Evolutionary conservation across 2,888 invertebrate genomes (phyloP).

Genomic region (Drosophila peninsularis): DNA sequence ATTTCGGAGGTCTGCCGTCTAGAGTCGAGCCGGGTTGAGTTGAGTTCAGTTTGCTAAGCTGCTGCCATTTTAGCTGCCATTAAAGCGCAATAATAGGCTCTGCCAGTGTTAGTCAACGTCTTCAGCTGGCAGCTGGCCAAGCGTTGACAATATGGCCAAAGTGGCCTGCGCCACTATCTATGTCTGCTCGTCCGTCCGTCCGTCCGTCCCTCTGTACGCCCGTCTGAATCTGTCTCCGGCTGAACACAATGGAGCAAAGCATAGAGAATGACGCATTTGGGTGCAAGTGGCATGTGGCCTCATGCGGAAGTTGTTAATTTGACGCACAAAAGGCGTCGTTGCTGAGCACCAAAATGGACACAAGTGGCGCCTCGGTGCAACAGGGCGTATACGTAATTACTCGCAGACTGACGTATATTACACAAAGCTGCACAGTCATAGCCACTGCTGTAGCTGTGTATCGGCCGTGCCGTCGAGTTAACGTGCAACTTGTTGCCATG

Average conservation of each 20-base stretch:
- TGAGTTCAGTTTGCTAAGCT: slow-evolving; percentile 27
- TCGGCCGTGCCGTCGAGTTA: slow-evolving; percentile 2
- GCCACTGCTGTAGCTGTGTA: slow-evolving; percentile 3
- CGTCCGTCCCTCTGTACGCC: too few relatives aligned
- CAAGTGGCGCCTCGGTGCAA: slow-evolving; percentile 67
- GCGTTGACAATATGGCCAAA: slow-evolving; percentile 72
- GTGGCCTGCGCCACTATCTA: slow-evolving; percentile 53
- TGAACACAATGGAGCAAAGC: slow-evolving; percentile 59
- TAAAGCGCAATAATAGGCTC: slow-evolving; percentile 72
- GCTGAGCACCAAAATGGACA: slow-evolving; percentile 58
- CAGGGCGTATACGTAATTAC: slow-evolving; percentile 74
- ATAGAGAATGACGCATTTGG: slow-evolving; percentile 79
- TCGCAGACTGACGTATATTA: slow-evolving; percentile 47
- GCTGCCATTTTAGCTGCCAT: slow-evolving; percentile 73
- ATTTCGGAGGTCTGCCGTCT: slow-evolving; percentile 26
- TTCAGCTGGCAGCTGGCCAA: slow-evolving; percentile 71
- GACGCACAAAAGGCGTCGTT: slow-evolving; percentile 69
- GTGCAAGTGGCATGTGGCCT: slow-evolving; percentile 80
- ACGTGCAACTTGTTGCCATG: slow-evolving; percentile 50
- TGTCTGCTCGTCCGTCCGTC: slow-evolving; percentile 6
- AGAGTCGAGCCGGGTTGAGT: background rate
- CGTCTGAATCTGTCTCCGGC: slow-evolving; percentile 18
- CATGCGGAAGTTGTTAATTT: slow-evolving; percentile 81
- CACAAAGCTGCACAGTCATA: slow-evolving; percentile 31
- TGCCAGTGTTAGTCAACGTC: slow-evolving; percentile 40